Evolutionary conservation across 2,113 vertebrate species (phyloP), one percentile per base, ranked within the genome.

Genomic region (Pseudopodoces humilis): DNA sequence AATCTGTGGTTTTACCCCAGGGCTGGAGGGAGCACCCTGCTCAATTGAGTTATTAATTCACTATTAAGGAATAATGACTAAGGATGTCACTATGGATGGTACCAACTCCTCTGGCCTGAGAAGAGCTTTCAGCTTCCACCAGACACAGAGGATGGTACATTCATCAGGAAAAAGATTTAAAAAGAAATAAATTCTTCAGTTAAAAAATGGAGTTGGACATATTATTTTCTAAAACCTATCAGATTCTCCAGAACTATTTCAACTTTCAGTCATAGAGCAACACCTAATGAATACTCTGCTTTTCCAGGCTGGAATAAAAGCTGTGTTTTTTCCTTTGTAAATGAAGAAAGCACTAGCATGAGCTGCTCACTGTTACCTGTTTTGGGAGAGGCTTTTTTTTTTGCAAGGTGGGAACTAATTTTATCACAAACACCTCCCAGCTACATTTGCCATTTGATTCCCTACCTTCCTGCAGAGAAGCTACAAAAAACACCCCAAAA

Each of bases 1-100:
- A 33, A 7, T 5, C 23, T 64, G 41, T 43, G 49, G 21, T 39
- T 85, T 56, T 68, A 76, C 11, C n/a, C 35, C 53, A 76, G 35
- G 0, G 3, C 24, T 1, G 2, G 10, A 10, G 33, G 43, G 33
- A 67, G 11, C 41, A 27, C 31, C 10, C 31, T 43, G 63, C 41
- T 24, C 2, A 4, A 3, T 8, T 31, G 47, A 67, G 33, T 39
- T 24, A 41, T 15, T 55, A 49, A 49, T n/a, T 30, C 3, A 1
- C 11, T 39, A 39, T 39, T 39, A 39, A 39, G 39, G 39, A 39
- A 39, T 39, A 39, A 39, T 39, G 39, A 39, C 11, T 39, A 39
- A 2, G 30, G 65, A 28, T 2, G 6, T 44, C 75, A 35, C 60
- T 9, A 2, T 0, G 1, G 22, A 11, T 33, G 21, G 23, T 33